Evolutionary conservation across 2,113 vertebrate genomes (phyloP).

Genomic region (Erpornis zantholeuca): DNA sequence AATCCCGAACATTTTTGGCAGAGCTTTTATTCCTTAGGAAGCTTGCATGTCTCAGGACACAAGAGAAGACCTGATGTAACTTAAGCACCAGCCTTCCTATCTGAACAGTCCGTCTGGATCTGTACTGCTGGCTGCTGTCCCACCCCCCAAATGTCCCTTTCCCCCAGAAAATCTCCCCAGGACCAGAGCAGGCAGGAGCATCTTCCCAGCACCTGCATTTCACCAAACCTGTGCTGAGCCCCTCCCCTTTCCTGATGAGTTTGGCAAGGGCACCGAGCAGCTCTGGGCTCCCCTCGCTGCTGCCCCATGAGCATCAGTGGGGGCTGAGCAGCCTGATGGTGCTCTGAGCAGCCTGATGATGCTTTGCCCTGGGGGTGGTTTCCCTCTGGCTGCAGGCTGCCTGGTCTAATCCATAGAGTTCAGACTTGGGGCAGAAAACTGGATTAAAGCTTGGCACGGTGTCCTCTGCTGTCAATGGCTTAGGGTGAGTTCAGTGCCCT

Average conservation of each 20-base stretch:
- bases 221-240: neutral
- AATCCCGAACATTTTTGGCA: neutral
- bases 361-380: neutral
- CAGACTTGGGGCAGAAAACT: neutral
- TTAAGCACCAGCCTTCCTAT: neutral
- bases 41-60: neutral
- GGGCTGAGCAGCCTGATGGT: neutral
- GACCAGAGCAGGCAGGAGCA: neutral
- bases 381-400: neutral
- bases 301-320: fast-evolving
- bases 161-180: neutral
- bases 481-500: neutral
- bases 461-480: neutral
- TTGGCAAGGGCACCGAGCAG: fast-evolving
- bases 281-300: neutral
- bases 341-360: neutral
- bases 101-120: neutral
- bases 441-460: neutral
- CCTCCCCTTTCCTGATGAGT: neutral
- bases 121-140: neutral
- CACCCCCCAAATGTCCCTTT: neutral
- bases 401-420: neutral
- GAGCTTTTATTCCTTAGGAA: neutral
- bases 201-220: neutral
- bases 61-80: neutral